Conservation (phyloP, 2,797 vertebrate genomes). For the Iguana delicatissima region DNA sequence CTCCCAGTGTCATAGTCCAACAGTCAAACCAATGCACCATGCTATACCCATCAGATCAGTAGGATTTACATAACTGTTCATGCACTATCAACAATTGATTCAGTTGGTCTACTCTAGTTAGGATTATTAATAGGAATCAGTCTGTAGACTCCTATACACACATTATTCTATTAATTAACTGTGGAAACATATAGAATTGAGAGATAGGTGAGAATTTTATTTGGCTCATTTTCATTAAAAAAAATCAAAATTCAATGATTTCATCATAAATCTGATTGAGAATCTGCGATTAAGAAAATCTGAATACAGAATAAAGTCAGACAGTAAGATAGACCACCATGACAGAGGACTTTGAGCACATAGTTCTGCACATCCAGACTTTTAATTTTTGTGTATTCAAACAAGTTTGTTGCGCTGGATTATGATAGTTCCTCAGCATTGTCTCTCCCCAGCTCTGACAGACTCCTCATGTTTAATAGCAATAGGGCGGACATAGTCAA, state of each 20-base stretch:
- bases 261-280: no score
- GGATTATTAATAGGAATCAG: no score
- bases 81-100: no score
- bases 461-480: not conserved
- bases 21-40: no score
- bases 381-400: not conserved
- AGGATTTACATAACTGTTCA: no score
- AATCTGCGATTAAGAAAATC: not conserved
- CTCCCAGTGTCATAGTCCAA: no score
- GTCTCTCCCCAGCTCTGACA: no score
- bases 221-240: not conserved
- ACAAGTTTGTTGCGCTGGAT: no score
- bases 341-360: not conserved
- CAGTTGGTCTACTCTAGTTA: no score
- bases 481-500: not conserved
- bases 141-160: not conserved
- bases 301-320: not conserved
- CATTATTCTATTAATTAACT: not conserved
- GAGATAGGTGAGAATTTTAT: not conserved
- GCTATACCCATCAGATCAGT: no score
- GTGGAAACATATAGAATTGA: not conserved
- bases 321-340: not conserved
- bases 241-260: no score
- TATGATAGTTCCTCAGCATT: no score
- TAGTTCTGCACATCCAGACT: not conserved